phyloP scores from a whole-genome alignment of 2,797 vertebrate species.

The Cephalopachus bancanus region DNA sequence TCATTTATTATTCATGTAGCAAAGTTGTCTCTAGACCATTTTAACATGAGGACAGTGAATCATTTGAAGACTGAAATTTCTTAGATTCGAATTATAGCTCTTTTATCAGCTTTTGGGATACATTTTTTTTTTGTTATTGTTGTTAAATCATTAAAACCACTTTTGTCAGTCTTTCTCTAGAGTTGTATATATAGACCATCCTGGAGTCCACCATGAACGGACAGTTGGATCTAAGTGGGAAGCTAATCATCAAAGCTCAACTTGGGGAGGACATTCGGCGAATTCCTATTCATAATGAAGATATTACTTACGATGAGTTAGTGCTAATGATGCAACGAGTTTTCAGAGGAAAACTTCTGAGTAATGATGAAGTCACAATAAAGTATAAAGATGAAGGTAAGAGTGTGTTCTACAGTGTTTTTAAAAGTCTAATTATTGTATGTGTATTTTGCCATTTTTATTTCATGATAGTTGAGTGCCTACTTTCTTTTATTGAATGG shows the following conservation, averaged over 20 bases:
- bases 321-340: slow-evolving; percentile 99
- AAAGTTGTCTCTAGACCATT: slow-evolving; percentile 3
- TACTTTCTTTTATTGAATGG: slow-evolving; percentile 19
- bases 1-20: background rate
- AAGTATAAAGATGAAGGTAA: slow-evolving; percentile 99
- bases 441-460: slow-evolving; percentile 35
- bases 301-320: slow-evolving; percentile 99
- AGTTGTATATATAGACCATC: slow-evolving; percentile 73
- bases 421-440: background rate
- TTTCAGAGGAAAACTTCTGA: slow-evolving; percentile 98
- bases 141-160: slow-evolving; percentile 67
- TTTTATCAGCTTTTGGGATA: slow-evolving; percentile 56
- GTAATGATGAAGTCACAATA: slow-evolving; percentile 98
- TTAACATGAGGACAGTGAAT: slow-evolving; percentile 14
- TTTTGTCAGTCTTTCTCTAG: slow-evolving; percentile 76
- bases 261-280: slow-evolving; percentile 98
- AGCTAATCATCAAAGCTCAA: slow-evolving; percentile 99
- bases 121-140: background rate
- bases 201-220: slow-evolving; percentile 95
- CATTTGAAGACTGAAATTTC: slow-evolving; percentile 22
- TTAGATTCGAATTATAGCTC: background rate
- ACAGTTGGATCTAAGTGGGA: slow-evolving; percentile 98
- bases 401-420: slow-evolving; percentile 67
- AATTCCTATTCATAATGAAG: slow-evolving; percentile 99
- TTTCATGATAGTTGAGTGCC: slow-evolving; percentile 5